Evolutionary conservation across 2,888 invertebrate genomes (phyloP).

Genomic region (Erebia epiphron): DNA sequence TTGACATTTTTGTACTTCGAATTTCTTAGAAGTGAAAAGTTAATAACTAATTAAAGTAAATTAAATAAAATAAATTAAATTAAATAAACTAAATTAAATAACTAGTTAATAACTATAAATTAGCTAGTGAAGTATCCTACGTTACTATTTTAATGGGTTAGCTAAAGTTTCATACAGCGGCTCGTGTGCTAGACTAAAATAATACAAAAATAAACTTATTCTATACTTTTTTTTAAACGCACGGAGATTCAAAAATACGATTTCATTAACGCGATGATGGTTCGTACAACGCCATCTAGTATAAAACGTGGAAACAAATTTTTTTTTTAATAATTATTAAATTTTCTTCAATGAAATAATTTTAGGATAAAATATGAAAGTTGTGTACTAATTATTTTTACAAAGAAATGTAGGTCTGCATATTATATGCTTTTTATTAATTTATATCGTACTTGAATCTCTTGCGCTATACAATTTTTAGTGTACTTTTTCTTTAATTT

Average conservation of each 20-base stretch:
- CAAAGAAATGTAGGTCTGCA: too few species aligned
- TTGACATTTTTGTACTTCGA: conserved; percentile 62
- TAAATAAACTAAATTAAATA: too few species aligned
- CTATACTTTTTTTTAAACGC: conserved; percentile 8
- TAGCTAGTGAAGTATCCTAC: conserved; percentile 26
- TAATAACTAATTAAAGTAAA: too few species aligned
- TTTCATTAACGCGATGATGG: not conserved
- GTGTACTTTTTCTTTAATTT: not conserved
- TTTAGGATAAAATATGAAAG: too few species aligned
- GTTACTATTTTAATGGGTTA: conserved; percentile 20
- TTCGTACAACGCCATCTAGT: too few species aligned
- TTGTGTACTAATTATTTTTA: too few species aligned
- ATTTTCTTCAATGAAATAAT: not conserved
- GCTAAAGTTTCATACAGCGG: conserved; percentile 29
- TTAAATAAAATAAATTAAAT: too few species aligned
- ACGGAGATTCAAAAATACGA: conserved; percentile 14
- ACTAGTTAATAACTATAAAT: too few species aligned
- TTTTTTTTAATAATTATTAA: too few species aligned
- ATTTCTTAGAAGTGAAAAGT: conserved; percentile 49
- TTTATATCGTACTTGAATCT: conserved; percentile 6
- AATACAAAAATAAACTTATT: conserved; percentile 30
- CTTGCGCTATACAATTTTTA: conserved; percentile 4
- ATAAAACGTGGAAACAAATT: too few species aligned
- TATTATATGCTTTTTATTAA: not conserved
- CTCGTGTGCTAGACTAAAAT: conserved; percentile 28